Conservation (phyloP, 2,888 invertebrate species). For the Marronus borbonicus region DNA sequence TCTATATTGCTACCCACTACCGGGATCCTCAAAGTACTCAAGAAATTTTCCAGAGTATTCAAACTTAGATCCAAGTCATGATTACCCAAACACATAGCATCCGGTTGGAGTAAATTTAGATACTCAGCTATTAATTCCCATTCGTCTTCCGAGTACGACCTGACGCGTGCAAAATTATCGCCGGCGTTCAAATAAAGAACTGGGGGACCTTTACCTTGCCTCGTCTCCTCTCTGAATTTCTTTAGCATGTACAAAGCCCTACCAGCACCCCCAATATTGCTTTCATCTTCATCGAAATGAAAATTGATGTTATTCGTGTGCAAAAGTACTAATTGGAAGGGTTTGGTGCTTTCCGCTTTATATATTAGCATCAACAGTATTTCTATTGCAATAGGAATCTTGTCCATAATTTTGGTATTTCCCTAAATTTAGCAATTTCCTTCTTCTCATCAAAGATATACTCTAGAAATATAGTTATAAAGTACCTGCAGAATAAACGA, state of each 20-base stretch:
- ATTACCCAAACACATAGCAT: slow-evolving; percentile 81
- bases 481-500: not conserved
- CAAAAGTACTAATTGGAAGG: slow-evolving; percentile 72
- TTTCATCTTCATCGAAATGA: slow-evolving; percentile 14
- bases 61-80: slow-evolving; percentile 93
- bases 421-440: not conserved
- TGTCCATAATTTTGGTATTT: not conserved
- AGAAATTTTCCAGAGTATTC: slow-evolving; percentile 82
- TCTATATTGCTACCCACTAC: slow-evolving; percentile 86
- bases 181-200: slow-evolving; percentile 26
- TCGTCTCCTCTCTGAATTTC: not conserved
- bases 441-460: not conserved
- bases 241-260: not conserved
- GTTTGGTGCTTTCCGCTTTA: slow-evolving; percentile 50
- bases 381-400: not conserved
- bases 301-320: slow-evolving; percentile 21
- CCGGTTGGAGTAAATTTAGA: slow-evolving; percentile 8
- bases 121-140: not conserved
- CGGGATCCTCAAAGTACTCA: slow-evolving; percentile 80
- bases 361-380: not conserved
- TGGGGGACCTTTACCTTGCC: not conserved
- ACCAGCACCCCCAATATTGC: not conserved
- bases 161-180: not conserved
- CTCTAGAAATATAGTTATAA: not conserved
- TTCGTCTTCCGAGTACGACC: not conserved